A percentile compares a stretch with the other conserved stretches of the same genome.
Conservation (phyloP, 2,888 invertebrate genomes). For the Ophraella communa region DNA sequence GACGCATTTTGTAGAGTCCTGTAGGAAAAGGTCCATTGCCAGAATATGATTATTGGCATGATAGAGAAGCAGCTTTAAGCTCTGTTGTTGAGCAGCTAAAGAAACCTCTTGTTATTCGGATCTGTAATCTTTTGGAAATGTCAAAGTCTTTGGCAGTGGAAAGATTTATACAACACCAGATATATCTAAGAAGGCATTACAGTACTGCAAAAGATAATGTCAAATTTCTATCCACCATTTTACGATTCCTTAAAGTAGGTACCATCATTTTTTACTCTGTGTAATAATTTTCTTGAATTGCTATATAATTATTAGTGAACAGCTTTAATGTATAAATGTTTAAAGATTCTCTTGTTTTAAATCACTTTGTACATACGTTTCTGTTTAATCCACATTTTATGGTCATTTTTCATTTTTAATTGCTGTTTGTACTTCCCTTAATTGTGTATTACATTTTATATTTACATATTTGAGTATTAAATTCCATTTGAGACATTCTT, state of each 20-base stretch:
- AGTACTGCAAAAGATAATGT: constrained; percentile 79
- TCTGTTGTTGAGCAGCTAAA: constrained; percentile 83
- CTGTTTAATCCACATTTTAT: too few species aligned
- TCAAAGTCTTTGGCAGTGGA: constrained; percentile 65
- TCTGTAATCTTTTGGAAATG: constrained; percentile 66
- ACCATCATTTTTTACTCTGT: too few species aligned
- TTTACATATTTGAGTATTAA: too few species aligned
- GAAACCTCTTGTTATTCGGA: constrained; percentile 70
- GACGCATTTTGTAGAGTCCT: constrained; percentile 59
- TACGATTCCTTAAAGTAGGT: constrained; percentile 72
- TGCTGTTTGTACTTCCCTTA: too few species aligned
- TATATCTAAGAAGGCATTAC: constrained; percentile 70
- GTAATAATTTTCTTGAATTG: too few species aligned
- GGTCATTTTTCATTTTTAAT: too few species aligned
- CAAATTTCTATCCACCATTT: constrained; percentile 76
- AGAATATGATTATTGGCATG: constrained; percentile 87
- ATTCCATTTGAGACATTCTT: too few species aligned
- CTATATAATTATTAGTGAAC: too few species aligned
- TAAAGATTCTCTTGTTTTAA: too few species aligned
- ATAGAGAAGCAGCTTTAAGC: constrained; percentile 78
- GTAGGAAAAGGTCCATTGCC: constrained; percentile 81
- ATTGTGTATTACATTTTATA: too few species aligned
- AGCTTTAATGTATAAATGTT: too few species aligned
- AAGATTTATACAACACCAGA: constrained; percentile 67
- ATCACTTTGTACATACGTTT: too few species aligned